Conservation (phyloP, 2,797 vertebrate species). For the Neomorphus geoffroyi region DNA sequence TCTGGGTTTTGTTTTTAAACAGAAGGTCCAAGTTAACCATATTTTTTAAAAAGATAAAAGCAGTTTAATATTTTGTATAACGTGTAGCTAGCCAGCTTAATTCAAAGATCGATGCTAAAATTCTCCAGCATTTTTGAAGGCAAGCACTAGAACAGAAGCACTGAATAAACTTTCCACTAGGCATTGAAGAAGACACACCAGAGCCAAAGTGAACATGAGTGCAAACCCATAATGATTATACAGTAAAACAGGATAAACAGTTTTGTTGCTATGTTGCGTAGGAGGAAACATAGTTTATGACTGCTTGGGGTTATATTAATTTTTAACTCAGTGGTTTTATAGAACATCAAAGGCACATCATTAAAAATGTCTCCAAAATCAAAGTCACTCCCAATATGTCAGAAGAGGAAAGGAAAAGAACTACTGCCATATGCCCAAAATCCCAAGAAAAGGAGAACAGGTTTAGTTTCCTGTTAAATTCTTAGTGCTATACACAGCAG, state of each 20-base stretch:
- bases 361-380: slow-evolving; percentile 46
- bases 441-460: background rate
- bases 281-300: slow-evolving; percentile 31
- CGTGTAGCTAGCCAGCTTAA: background rate
- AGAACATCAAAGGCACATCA: slow-evolving; percentile 46
- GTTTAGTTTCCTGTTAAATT: slow-evolving; percentile 7
- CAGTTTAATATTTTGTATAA: background rate
- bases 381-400: slow-evolving; percentile 34
- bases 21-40: background rate
- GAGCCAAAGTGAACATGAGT: slow-evolving; percentile 18
- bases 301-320: slow-evolving; percentile 15
- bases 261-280: slow-evolving; percentile 36
- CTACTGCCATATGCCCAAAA: background rate
- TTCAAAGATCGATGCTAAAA: background rate
- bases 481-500: background rate
- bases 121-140: background rate
- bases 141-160: background rate
- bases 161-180: background rate
- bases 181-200: background rate
- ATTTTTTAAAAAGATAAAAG: background rate
- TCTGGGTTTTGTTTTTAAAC: background rate
- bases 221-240: background rate
- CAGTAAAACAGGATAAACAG: slow-evolving; percentile 35
- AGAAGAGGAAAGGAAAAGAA: slow-evolving; percentile 1
- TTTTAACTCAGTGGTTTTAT: slow-evolving; percentile 50